Evolutionary conservation across 2,113 vertebrate species (phyloP).

Genomic region (Ochotona curzoniae): DNA sequence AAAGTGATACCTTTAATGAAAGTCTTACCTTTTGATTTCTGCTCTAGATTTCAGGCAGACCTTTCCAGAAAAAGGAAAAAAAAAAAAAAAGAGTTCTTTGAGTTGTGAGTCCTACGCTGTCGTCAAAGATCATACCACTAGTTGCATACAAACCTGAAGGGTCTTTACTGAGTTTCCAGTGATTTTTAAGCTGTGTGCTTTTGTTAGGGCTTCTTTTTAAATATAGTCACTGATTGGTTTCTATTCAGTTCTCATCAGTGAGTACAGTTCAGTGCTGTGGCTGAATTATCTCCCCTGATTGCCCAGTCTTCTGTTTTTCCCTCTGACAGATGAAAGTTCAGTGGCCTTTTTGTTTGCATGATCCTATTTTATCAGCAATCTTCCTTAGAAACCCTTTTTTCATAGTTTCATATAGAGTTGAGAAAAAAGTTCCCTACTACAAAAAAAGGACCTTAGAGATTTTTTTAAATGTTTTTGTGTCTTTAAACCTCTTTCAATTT

Average conservation of each 20-base stretch:
- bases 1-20: constrained; percentile 1
- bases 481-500: constrained; percentile 42
- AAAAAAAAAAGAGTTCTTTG: constrained; percentile 23
- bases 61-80: background rate
- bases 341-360: background rate
- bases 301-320: constrained; percentile 20
- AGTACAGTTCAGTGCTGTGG: constrained; percentile 8
- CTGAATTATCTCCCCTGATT: constrained; percentile 27
- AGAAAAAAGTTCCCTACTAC: background rate
- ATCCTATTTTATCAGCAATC: background rate
- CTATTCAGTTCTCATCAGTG: constrained; percentile 1
- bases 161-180: background rate
- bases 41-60: constrained; percentile 21
- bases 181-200: background rate
- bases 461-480: background rate
- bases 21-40: constrained; percentile 42
- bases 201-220: background rate
- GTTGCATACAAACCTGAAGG: background rate
- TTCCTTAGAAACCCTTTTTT: constrained; percentile 37
- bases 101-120: background rate
- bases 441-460: background rate
- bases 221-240: constrained; percentile 8
- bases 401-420: background rate
- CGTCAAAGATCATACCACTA: background rate
- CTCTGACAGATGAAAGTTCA: constrained; percentile 8